Conservation (phyloP, 2,797 vertebrate species). For the Mormyrus proboscirostris region DNA sequence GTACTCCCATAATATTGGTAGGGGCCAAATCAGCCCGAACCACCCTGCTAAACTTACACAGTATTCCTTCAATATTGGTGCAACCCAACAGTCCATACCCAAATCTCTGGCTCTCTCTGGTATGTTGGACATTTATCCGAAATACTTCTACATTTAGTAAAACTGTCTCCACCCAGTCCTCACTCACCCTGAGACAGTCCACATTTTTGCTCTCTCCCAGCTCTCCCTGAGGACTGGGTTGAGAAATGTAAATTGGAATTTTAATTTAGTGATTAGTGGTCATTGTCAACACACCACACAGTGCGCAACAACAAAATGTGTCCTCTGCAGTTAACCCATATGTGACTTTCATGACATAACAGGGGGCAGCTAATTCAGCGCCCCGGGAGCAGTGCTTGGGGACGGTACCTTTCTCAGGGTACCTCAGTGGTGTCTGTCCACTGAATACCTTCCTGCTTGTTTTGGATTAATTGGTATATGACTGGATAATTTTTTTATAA, state of each 20-base stretch:
- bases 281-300: too few relatives aligned
- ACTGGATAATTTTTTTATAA: neutral
- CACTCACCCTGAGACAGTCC: neutral
- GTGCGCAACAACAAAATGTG: too few relatives aligned
- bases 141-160: neutral
- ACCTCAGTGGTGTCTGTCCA: too few relatives aligned
- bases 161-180: neutral
- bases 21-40: neutral
- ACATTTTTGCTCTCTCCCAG: neutral
- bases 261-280: too few relatives aligned
- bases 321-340: too few relatives aligned
- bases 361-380: too few relatives aligned
- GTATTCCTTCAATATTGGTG: neutral
- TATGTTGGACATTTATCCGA: neutral
- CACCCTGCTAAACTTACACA: neutral
- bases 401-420: too few relatives aligned
- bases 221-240: neutral
- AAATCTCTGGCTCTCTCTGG: too few relatives aligned
- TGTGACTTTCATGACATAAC: too few relatives aligned
- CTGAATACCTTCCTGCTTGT: neutral
- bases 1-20: neutral
- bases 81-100: neutral
- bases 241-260: neutral
- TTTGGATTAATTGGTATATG: neutral
- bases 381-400: too few relatives aligned